Evolutionary conservation across 2,888 invertebrate genomes (phyloP).

Genomic region (Formica aserva): DNA sequence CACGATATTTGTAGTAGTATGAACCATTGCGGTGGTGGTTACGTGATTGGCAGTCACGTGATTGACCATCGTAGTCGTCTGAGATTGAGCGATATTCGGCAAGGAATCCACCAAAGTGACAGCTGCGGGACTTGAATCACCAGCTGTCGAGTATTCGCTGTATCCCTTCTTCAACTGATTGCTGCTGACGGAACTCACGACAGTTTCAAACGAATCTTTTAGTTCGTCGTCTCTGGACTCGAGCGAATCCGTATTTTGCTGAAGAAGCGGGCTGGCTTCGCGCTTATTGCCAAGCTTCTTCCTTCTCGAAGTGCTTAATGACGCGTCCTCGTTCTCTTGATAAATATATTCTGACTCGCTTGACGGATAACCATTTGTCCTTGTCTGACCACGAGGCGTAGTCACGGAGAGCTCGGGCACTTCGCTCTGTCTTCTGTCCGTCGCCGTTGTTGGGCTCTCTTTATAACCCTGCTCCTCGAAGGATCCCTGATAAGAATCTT

Average conservation of each 20-base stretch:
- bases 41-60: conserved; percentile 78
- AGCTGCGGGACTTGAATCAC: conserved; percentile 76
- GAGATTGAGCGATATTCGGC: conserved; percentile 75
- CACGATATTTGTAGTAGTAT: conserved; percentile 80
- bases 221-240: conserved; percentile 87
- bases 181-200: conserved; percentile 85
- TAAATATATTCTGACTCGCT: conserved; percentile 81
- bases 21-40: conserved; percentile 85
- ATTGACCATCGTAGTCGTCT: conserved; percentile 83
- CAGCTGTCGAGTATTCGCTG: conserved; percentile 81
- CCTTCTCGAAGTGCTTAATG: conserved; percentile 75
- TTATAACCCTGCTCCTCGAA: conserved; percentile 79
- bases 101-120: conserved; percentile 78
- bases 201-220: conserved; percentile 88
- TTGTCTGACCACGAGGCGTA: conserved; percentile 81
- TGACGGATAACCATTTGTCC: conserved; percentile 81
- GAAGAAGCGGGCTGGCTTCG: conserved; percentile 83
- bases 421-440: conserved; percentile 78
- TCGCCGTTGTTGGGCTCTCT: conserved; percentile 66
- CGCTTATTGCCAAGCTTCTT: conserved; percentile 80
- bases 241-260: conserved; percentile 87
- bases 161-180: conserved; percentile 80
- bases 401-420: conserved; percentile 82
- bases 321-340: conserved; percentile 79
- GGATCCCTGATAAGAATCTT: conserved; percentile 78